Evolutionary conservation across 1,140 invertebrate genomes (phyloP).

Genomic region (Drosophila albomicans): DNA sequence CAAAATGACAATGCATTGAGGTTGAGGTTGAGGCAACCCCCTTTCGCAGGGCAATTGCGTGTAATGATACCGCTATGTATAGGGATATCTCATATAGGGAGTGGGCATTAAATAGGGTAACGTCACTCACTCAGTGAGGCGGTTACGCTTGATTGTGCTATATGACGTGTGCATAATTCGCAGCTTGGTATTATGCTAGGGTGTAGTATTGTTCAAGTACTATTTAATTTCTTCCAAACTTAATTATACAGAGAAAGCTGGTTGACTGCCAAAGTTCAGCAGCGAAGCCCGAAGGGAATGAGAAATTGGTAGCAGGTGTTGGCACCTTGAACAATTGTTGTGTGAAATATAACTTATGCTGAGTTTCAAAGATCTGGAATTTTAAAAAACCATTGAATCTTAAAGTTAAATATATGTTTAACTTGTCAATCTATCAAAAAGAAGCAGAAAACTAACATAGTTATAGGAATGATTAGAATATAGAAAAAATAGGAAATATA

Average conservation of each 20-base stretch:
- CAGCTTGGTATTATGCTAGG: slow-evolving; percentile 26
- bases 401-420: no score
- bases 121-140: slow-evolving; percentile 44
- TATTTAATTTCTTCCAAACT: slow-evolving; percentile 25
- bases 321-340: neutral
- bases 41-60: slow-evolving; percentile 64
- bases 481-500: no score
- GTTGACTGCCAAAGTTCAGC: neutral
- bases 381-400: no score
- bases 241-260: slow-evolving; percentile 42
- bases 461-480: no score
- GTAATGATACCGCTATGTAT: slow-evolving; percentile 48
- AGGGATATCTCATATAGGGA: slow-evolving; percentile 19
- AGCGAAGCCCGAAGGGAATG: neutral
- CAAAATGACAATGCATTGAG: slow-evolving; percentile 46
- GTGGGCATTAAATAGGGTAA: slow-evolving; percentile 47
- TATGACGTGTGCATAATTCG: slow-evolving; percentile 75
- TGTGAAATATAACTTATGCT: slow-evolving; percentile 1
- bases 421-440: no score
- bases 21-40: slow-evolving; percentile 37
- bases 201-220: slow-evolving; percentile 4
- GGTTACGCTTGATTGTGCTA: slow-evolving; percentile 80
- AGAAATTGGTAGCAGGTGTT: slow-evolving; percentile 1
- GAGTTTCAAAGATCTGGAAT: neutral
- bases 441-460: no score